These are phyloP conservation scores for Acipenser oxyrinchus DNA, from an alignment of 2,797 vertebrate genomes.

Conservation along the genomic window DNA sequence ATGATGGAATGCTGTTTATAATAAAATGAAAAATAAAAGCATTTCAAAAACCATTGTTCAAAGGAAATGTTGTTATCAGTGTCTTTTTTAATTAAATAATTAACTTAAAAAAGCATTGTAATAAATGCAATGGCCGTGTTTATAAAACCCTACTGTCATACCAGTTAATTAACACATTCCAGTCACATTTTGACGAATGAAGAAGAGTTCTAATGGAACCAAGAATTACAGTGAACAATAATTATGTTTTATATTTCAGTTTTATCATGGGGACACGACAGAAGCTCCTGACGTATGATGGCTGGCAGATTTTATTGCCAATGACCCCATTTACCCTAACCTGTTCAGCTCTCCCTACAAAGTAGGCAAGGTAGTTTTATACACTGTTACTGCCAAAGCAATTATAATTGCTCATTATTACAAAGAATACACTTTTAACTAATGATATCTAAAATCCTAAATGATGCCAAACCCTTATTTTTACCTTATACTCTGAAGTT, in stretches of 20 bases:
- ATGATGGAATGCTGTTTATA: conserved; percentile 7
- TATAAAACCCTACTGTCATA: not conserved
- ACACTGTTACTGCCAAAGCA: not conserved
- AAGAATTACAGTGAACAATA: conserved; percentile 53
- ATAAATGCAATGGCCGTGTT: not conserved
- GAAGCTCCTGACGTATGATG: conserved; percentile 42
- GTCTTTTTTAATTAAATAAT: conserved; percentile 2
- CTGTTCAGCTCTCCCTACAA: conserved; percentile 4
- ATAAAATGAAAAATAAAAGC: conserved; percentile 33
- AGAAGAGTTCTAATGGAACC: conserved; percentile 55
- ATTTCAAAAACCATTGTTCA: conserved; percentile 9
- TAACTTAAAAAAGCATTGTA: not conserved
- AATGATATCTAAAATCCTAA: too few relatives aligned
- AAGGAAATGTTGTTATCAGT: not conserved
- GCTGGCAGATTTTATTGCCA: conserved; percentile 36
- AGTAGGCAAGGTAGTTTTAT: not conserved
- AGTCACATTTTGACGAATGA: conserved; percentile 51
- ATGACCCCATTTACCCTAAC: conserved; percentile 35
- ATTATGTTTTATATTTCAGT: conserved; percentile 52
- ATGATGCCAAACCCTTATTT: too few relatives aligned
- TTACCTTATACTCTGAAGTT: too few relatives aligned
- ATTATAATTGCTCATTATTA: not conserved
- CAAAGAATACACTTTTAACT: too few relatives aligned
- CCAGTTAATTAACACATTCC: conserved; percentile 48
- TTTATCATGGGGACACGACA: conserved; percentile 54